These are phyloP conservation scores for Rhinoptilus africanus DNA, from an alignment of 2,113 vertebrate genomes.

Conservation along the genomic window DNA sequence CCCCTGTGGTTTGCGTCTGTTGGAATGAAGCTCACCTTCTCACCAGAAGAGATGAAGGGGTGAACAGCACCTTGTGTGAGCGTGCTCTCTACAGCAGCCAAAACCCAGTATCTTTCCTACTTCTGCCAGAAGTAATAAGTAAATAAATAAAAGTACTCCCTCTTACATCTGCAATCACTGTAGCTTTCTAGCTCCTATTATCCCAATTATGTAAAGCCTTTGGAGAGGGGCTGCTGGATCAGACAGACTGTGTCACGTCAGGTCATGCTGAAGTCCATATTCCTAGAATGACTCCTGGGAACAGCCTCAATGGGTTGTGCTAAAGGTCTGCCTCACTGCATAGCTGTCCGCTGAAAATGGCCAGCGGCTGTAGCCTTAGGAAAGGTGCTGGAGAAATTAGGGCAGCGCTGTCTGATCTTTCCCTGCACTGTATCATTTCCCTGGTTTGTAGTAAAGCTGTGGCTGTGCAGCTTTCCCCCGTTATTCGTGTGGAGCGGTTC, in stretches of 20 bases:
- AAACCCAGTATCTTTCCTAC: neutral
- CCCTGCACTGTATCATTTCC: neutral
- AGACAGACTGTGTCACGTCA: neutral
- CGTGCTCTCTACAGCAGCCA: neutral
- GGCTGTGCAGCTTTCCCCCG: neutral
- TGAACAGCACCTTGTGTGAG: neutral
- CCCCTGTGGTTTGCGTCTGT: neutral
- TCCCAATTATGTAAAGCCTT: neutral
- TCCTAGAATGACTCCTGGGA: neutral
- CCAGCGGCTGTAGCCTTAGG: neutral
- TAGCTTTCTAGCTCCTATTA: slow-evolving; percentile 2
- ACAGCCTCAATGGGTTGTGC: fast-evolving
- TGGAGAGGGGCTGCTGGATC: neutral
- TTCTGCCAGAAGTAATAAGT: neutral
- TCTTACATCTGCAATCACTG: neutral
- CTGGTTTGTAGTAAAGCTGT: neutral
- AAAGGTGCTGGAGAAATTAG: neutral
- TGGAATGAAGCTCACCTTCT: neutral
- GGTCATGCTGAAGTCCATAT: neutral
- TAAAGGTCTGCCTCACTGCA: neutral
- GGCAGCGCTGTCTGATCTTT: neutral
- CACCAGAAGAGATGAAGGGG: neutral
- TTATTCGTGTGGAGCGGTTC: neutral
- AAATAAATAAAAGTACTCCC: neutral
- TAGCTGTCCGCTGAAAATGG: neutral